These are phyloP conservation scores for Euplexia lucipara DNA, from an alignment of 2,888 invertebrate genomes.

Conservation along the genomic window DNA sequence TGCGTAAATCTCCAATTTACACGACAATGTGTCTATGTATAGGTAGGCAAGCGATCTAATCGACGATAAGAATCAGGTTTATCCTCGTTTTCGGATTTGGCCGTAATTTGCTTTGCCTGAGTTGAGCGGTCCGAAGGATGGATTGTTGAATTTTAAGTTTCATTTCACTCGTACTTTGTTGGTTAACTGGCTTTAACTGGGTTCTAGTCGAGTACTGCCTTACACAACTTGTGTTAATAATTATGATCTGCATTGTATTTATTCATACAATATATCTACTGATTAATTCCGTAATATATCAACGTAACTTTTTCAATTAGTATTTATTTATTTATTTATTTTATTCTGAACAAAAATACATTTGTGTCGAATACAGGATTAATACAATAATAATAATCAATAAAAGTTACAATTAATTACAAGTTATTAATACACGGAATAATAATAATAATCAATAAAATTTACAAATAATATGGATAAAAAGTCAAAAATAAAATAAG, in stretches of 20 bases:
- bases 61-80: conserved; percentile 74
- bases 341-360: too few relatives aligned
- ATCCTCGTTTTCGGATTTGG: conserved; percentile 62
- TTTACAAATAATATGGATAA: too few relatives aligned
- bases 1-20: conserved; percentile 89
- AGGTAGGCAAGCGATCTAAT: conserved; percentile 74
- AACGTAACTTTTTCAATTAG: too few relatives aligned
- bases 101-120: conserved; percentile 60
- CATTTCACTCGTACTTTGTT: conserved; percentile 17
- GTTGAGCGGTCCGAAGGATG: conserved; percentile 41
- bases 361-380: too few relatives aligned
- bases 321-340: too few relatives aligned
- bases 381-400: too few relatives aligned
- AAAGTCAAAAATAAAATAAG: too few relatives aligned
- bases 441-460: too few relatives aligned
- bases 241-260: not conserved
- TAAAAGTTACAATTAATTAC: too few relatives aligned
- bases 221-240: conserved; percentile 59
- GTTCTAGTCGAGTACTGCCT: not conserved
- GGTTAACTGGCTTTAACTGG: not conserved
- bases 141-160: conserved; percentile 44
- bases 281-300: too few relatives aligned
- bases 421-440: too few relatives aligned
- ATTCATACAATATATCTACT: too few relatives aligned
- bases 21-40: conserved; percentile 78